These are phyloP conservation scores for Apis dorsata DNA, from an alignment of 1,140 invertebrate species.

Conservation along the genomic window DNA sequence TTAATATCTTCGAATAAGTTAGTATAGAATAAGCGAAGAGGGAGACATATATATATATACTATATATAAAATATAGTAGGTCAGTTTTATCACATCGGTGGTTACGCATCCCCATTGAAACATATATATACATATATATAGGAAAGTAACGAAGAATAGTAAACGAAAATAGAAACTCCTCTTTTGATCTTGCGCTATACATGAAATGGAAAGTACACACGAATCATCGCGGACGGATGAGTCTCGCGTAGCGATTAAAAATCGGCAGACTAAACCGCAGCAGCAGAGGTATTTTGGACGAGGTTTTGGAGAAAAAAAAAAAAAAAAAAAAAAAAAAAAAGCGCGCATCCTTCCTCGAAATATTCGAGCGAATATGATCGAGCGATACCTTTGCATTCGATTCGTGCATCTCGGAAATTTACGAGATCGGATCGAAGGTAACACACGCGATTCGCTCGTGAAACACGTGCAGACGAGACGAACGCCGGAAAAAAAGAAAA, in stretches of 20 bases:
- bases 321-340: too few species aligned
- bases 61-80: too few species aligned
- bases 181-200: slow-evolving; percentile 73
- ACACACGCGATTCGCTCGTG: slow-evolving; percentile 11
- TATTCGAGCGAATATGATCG: slow-evolving; percentile 36
- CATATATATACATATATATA: not conserved
- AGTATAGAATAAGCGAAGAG: too few species aligned
- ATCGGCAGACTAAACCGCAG: slow-evolving; percentile 79
- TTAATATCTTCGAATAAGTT: too few species aligned
- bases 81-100: too few species aligned
- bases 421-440: slow-evolving; percentile 10
- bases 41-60: too few species aligned
- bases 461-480: not conserved
- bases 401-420: not conserved
- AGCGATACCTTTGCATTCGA: slow-evolving; percentile 18
- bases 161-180: slow-evolving; percentile 35
- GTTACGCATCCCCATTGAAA: too few species aligned
- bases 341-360: slow-evolving; percentile 19
- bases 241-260: slow-evolving; percentile 46
- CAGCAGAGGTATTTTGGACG: slow-evolving; percentile 81
- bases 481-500: not conserved
- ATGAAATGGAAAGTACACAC: slow-evolving; percentile 61
- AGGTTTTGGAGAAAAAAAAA: slow-evolving; percentile 59
- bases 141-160: not conserved
- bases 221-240: slow-evolving; percentile 63